These are phyloP conservation scores for Onychorhynchus coronatus DNA, from an alignment of 2,113 vertebrate species.

Conservation along the genomic window DNA sequence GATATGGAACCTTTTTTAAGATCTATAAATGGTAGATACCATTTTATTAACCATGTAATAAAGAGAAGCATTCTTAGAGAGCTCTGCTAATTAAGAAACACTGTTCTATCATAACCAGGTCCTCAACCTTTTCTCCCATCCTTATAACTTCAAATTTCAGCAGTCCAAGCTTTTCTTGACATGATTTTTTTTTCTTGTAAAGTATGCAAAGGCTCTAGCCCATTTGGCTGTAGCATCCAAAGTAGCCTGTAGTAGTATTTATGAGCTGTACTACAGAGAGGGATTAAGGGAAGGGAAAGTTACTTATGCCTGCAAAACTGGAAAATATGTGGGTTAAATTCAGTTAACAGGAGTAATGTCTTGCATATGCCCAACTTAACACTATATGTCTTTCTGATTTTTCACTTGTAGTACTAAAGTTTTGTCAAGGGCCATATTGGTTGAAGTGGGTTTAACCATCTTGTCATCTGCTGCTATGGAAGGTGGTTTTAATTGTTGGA, in stretches of 20 bases:
- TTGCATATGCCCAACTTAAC: background rate
- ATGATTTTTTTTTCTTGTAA: background rate
- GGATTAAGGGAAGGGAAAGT: background rate
- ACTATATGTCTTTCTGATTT: background rate
- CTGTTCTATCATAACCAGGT: rapidly evolving
- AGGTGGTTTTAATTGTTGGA: background rate
- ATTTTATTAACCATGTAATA: background rate
- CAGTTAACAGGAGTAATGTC: background rate
- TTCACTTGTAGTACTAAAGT: background rate
- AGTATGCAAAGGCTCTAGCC: background rate
- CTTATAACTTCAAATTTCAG: background rate
- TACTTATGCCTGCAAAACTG: background rate
- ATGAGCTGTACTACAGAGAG: rapidly evolving
- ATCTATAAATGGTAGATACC: background rate
- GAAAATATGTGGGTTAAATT: background rate
- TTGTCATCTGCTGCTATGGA: background rate
- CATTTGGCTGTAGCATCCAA: background rate
- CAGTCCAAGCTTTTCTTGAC: background rate
- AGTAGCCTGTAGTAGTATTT: background rate
- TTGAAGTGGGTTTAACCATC: background rate
- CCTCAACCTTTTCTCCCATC: background rate
- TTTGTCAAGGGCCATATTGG: background rate
- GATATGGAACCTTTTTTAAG: background rate
- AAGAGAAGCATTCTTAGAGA: background rate
- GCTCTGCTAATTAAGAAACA: background rate